Evolutionary conservation across 2,113 vertebrate genomes (phyloP).

Genomic region (Miniopterus natalensis): DNA sequence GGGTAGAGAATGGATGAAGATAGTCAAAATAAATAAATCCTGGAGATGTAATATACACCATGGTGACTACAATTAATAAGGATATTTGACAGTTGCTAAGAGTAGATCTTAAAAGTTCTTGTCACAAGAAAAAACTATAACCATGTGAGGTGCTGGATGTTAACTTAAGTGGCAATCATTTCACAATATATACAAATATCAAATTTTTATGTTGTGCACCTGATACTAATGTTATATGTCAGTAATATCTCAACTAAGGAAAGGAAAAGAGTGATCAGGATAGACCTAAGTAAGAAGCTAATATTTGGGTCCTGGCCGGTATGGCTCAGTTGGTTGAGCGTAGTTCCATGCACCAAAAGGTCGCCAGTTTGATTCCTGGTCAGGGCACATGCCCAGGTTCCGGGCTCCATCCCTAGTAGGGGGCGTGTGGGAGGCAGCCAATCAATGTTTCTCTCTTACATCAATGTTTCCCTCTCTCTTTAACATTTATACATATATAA

Average conservation of each 20-base stretch:
- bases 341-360: no score
- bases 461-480: no score
- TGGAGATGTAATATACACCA: neutral
- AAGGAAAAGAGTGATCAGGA: neutral
- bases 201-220: neutral
- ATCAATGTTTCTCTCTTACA: no score
- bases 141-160: neutral
- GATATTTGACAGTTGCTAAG: neutral
- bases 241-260: neutral
- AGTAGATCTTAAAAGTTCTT: neutral
- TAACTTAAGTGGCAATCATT: neutral
- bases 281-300: constrained; percentile 4
- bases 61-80: neutral
- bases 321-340: no score
- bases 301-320: neutral
- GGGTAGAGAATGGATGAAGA: neutral
- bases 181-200: neutral
- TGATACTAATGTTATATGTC: neutral
- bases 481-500: no score
- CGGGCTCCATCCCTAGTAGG: no score
- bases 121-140: neutral
- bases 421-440: no score
- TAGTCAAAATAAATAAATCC: neutral
- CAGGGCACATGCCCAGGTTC: no score
- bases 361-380: no score